phyloP scores from a whole-genome alignment of 2,797 vertebrate genomes.

The Mycteria americana region DNA sequence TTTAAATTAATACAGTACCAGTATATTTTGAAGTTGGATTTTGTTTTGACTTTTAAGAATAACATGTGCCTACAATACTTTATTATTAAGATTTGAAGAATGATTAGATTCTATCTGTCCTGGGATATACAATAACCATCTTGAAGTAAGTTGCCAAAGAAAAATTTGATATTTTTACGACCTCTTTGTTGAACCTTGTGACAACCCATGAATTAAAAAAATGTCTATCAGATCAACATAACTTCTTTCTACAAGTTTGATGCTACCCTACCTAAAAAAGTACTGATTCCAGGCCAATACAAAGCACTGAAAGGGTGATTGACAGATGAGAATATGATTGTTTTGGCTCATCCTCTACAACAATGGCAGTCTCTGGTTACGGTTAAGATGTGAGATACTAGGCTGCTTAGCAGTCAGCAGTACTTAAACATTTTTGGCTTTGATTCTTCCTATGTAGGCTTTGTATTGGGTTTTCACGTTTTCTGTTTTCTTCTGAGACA shows the following conservation, averaged over 20 bases:
- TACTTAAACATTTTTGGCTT: not conserved
- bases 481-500: not conserved
- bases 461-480: not conserved
- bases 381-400: not conserved
- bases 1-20: not conserved
- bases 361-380: not conserved
- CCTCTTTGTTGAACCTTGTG: not conserved
- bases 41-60: not conserved
- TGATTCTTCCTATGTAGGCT: not conserved
- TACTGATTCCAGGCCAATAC: not conserved
- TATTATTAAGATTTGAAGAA: not conserved
- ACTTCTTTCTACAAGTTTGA: not conserved
- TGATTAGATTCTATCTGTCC: not conserved
- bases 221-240: not conserved
- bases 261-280: not conserved
- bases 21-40: not conserved
- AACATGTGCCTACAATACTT: not conserved
- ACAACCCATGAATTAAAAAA: not conserved
- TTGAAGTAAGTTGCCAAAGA: not conserved
- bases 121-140: not conserved
- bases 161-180: not conserved
- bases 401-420: not conserved
- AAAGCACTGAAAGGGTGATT: not conserved
- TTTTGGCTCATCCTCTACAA: slow-evolving; percentile 7
- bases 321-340: not conserved